Evolutionary conservation across 2,797 vertebrate genomes (phyloP), one percentile per base, ranked within the genome.

Genomic region (Carcharodon carcharias): DNA sequence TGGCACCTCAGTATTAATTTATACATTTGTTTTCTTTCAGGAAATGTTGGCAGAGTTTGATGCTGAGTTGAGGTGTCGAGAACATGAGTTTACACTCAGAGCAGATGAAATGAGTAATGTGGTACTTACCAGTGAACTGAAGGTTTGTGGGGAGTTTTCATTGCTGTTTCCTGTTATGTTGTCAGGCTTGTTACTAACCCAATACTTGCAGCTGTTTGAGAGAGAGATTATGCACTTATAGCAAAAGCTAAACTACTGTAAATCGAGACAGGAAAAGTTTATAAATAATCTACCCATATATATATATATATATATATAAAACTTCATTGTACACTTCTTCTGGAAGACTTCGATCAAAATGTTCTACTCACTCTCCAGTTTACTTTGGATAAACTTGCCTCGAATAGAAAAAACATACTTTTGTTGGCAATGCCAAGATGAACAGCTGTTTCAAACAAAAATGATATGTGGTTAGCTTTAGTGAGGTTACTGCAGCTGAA

Each of bases 31-130:
- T 95, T 26, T n/a, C 96, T 94, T 96, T 63, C 97, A 99, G 98
- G 98, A 98, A 96, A 97, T 98, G 96, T 96, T 97, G 95, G 97
- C 97, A 67, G 97, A 98, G 80, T 98, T 98, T 97, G 97, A 98
- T 80, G 96, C 96, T 9, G 97, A 98, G 96, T 97, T 98, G 96
- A 97, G 97, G 97, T 97, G 97, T 96, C 97, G 96, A 73, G 97
- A 98, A 96, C 97, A 97, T 0, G 97, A 98, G 92, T 98, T 98
- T 96, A 98, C 96, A 67, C 96, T 98, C 96, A 98, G 97, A 96
- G 97, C 97, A 0, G 97, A 98, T 87, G 97, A 98, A 97, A 97
- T 98, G 97, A 97, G 96, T 12, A 97, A 96, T 0, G 58, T 96
- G 6, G 96, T 98, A 96, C 96, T 98, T 31, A 97, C 98, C 18